phyloP scores from a whole-genome alignment of 2,113 vertebrate species.

The Rhinoderma darwinii region DNA sequence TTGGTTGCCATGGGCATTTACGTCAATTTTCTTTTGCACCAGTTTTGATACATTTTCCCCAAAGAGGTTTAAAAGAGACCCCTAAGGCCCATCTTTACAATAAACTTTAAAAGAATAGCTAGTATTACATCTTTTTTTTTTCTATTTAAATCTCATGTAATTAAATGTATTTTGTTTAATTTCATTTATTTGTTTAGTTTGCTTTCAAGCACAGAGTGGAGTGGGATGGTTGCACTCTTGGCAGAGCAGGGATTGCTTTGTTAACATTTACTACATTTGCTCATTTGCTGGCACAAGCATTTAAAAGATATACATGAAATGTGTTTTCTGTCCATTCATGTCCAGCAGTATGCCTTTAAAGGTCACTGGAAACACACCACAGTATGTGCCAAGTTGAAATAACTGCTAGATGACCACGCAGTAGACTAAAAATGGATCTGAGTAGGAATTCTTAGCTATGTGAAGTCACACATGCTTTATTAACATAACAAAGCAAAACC shows the following conservation, averaged over 20 bases:
- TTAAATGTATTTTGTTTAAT: neutral
- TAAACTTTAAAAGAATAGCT: neutral
- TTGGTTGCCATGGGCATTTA: neutral
- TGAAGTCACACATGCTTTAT: neutral
- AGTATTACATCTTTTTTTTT: neutral
- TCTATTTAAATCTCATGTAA: neutral
- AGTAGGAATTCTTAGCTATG: neutral
- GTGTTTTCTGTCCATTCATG: conserved; percentile 43
- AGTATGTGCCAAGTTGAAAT: neutral
- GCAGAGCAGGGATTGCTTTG: neutral
- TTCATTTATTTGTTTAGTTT: neutral
- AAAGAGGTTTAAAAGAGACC: neutral
- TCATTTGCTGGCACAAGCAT: neutral
- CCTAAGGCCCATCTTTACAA: neutral
- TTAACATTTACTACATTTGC: conserved; percentile 30
- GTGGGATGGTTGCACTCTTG: neutral
- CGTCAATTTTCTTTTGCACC: too few relatives aligned
- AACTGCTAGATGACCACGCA: neutral
- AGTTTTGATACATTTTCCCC: neutral
- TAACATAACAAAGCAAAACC: neutral
- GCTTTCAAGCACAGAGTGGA: neutral
- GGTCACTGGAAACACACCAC: conserved; percentile 35
- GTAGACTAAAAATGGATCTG: conserved; percentile 35
- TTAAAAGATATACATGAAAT: conserved; percentile 28
- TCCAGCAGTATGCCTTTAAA: conserved; percentile 34